Base-by-base conservation (phyloP, 2,888 invertebrate genomes). In the Drosophila falleni region DNA sequence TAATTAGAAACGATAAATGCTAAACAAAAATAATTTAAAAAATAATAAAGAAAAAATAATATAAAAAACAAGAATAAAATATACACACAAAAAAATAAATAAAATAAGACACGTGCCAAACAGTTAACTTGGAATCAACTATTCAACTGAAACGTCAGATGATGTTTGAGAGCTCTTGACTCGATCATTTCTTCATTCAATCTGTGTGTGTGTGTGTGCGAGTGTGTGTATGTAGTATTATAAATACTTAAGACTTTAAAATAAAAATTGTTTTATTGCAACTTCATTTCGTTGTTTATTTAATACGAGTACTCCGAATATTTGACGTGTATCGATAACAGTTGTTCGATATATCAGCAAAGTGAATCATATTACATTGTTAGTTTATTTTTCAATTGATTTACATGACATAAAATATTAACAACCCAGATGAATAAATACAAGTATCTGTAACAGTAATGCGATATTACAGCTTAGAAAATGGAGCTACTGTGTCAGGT, bases 1-100 rank as follows among this genome's bases (percentile, higher is more conserved):
- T 77, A 75, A 73, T 75, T 77, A 75, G 69, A 77, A 73, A 55
- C 61, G 73, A 77, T 77, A 73, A 73, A 35, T 42, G 19, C 19
- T 44, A 41, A 53, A n/a, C 42, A 23, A 35, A 29, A 46, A n/a
- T 2, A 53, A 47, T 39, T 5, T 10, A 33, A 10, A 31, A 31
- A 31, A 11, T 26, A 35, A 31, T 5, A 31, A 11, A 35, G 19
- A 49, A 49, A 49, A 26, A 44, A 8, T 11, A 16, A 35, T 65
- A 41, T 10, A 49, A 71, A 44, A 37, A 19, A 6, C 6, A 11
- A 11, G 11, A 15, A 15, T 44, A 41, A 39, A 5, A n/a, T 5
- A 16, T 19, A 50, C 2, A 41, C 8, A 41, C 16, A 55, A 9
- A 51, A 19, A 41, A 33, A 47, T 2, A 47, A 23, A 49, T 33